These are phyloP conservation scores for Holocentrus rufus DNA, from an alignment of 2,797 vertebrate species.

Conservation along the genomic window DNA sequence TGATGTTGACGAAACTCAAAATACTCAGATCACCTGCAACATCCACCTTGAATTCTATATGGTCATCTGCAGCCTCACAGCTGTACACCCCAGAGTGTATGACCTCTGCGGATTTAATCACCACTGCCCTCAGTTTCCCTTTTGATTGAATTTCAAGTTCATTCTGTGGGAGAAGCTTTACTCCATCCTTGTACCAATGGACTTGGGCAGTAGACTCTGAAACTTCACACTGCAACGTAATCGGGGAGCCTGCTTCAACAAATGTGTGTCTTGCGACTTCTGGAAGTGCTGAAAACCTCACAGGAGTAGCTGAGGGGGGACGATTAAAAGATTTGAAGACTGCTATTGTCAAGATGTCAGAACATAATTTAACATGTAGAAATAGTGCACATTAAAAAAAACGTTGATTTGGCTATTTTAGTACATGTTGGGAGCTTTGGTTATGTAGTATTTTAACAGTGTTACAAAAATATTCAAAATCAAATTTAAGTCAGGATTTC, in stretches of 20 bases:
- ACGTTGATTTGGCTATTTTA: conserved; percentile 14
- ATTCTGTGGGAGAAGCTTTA: conserved; percentile 76
- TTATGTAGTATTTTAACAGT: neutral
- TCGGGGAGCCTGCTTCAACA: conserved; percentile 79
- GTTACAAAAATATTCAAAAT: conserved; percentile 1
- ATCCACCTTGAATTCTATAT: conserved; percentile 90
- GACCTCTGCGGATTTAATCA: conserved; percentile 82
- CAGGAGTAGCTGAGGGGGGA: conserved; percentile 70
- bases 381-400: conserved; percentile 6
- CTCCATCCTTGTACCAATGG: conserved; percentile 89
- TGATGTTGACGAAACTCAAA: conserved; percentile 69
- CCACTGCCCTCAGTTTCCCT: conserved; percentile 79
- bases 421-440: neutral
- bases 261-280: conserved; percentile 79
- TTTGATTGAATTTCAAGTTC: conserved; percentile 82
- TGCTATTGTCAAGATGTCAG: conserved; percentile 51
- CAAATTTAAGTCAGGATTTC: neutral
- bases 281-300: conserved; percentile 79
- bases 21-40: conserved; percentile 84
- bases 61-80: conserved; percentile 88
- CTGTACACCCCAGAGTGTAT: conserved; percentile 87
- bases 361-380: conserved; percentile 26
- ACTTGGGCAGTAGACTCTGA: conserved; percentile 82
- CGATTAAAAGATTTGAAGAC: conserved; percentile 57
- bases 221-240: conserved; percentile 88